Conservation (phyloP, 2,113 vertebrate species). For the Ornithorhynchus anatinus region DNA sequence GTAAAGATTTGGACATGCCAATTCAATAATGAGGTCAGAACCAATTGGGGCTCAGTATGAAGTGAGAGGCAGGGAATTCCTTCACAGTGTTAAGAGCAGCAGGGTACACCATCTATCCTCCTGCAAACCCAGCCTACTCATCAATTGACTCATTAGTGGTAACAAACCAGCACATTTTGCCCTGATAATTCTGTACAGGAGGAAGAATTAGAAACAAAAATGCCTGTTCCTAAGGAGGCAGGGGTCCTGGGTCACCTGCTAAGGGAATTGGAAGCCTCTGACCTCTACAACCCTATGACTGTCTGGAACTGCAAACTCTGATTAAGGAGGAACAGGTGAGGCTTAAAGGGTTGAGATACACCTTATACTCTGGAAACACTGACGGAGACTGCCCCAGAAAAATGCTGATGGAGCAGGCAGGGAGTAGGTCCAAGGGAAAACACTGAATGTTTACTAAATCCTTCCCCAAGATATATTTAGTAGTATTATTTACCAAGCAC, state of each 20-base stretch:
- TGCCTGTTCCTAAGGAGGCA: background rate
- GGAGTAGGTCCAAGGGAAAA: no score
- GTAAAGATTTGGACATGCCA: slow-evolving; percentile 12
- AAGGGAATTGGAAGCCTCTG: no score
- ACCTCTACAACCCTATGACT: no score
- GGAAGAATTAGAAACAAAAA: background rate
- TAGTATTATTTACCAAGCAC: no score
- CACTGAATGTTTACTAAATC: no score
- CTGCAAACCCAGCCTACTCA: background rate
- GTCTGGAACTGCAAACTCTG: no score
- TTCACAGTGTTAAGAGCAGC: background rate
- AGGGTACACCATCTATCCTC: background rate
- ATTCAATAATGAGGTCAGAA: slow-evolving; percentile 9
- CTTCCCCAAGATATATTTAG: no score
- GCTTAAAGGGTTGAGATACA: no score
- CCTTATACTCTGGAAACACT: no score
- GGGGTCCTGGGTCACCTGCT: background rate
- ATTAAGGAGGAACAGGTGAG: background rate
- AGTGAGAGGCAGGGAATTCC: background rate
- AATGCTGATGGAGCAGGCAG: no score
- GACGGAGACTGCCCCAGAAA: no score
- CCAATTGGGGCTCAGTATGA: slow-evolving; percentile 12
- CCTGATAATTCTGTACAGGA: background rate
- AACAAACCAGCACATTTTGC: background rate
- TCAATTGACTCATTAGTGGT: slow-evolving; percentile 19